Evolutionary conservation across 1,140 invertebrate species (phyloP).

Genomic region (Drosophila triauraria): DNA sequence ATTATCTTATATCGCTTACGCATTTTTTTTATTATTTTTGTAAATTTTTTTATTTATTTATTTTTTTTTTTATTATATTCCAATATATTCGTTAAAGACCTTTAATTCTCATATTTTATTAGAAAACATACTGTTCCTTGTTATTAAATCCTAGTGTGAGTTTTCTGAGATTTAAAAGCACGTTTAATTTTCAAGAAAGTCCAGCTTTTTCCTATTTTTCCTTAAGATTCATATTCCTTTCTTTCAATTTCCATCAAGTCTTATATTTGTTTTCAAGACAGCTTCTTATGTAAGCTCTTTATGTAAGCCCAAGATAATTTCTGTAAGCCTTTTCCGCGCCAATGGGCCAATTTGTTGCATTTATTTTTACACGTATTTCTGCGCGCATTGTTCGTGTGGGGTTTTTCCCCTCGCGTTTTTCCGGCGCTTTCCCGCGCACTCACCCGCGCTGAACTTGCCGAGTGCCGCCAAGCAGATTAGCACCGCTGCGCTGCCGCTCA

Average conservation of each 20-base stretch:
- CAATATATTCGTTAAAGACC: background rate
- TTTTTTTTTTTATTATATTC: background rate
- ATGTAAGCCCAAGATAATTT: background rate
- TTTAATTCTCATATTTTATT: background rate
- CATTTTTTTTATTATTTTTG: background rate
- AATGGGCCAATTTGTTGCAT: background rate
- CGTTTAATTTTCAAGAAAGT: background rate
- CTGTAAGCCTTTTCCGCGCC: too few species aligned
- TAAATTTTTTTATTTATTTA: too few species aligned
- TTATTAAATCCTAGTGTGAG: too few species aligned
- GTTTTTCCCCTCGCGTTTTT: background rate
- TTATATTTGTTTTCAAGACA: background rate
- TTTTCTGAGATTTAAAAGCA: background rate
- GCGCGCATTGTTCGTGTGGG: background rate
- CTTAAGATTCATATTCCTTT: background rate
- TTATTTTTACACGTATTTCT: background rate
- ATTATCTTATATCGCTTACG: background rate
- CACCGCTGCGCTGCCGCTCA: conserved; percentile 24
- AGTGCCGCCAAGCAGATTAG: conserved; percentile 18
- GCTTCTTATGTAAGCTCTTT: background rate
- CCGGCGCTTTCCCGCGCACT: conserved; percentile 20
- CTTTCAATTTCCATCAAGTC: background rate
- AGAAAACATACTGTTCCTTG: background rate
- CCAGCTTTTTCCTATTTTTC: background rate
- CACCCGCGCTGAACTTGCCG: conserved; percentile 48